Evolutionary conservation across 2,888 invertebrate species (phyloP).

Genomic region (Macaria notata): DNA sequence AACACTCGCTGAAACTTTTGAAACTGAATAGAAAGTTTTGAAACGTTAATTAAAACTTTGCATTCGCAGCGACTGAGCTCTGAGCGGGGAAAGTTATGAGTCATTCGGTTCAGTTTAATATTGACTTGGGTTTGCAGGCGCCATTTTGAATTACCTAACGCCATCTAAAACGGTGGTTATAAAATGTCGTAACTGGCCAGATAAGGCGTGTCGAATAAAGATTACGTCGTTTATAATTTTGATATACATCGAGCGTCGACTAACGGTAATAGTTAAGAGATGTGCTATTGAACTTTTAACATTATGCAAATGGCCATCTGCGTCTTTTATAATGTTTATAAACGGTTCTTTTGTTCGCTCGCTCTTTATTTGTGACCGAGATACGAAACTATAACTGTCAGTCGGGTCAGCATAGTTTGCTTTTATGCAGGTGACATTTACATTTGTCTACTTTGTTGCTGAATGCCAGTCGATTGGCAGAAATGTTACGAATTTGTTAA

Average conservation of each 20-base stretch:
- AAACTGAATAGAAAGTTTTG: constrained; percentile 63
- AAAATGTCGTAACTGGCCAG: constrained; percentile 27
- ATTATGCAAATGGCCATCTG: constrained; percentile 21
- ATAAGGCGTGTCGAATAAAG: constrained; percentile 27
- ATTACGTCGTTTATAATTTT: constrained; percentile 24
- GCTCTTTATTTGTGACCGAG: constrained; percentile 19
- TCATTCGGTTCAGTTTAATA: constrained; percentile 49
- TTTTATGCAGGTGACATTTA: constrained; percentile 18
- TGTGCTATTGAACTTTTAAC: constrained; percentile 29
- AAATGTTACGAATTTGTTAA: constrained; percentile 7
- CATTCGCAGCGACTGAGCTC: constrained; percentile 51
- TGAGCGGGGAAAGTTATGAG: constrained; percentile 48
- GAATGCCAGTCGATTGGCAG: constrained; percentile 2
- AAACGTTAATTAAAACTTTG: constrained; percentile 68
- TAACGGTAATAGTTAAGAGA: constrained; percentile 22
- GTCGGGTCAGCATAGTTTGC: constrained; percentile 15
- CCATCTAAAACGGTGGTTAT: constrained; percentile 39
- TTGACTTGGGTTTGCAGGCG: constrained; percentile 45
- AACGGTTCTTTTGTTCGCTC: constrained; percentile 16
- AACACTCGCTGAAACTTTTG: constrained; percentile 49
- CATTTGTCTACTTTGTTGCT: constrained; percentile 12
- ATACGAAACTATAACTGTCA: constrained; percentile 23
- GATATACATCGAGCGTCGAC: constrained; percentile 18
- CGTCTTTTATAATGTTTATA: constrained; percentile 23
- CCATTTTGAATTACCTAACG: constrained; percentile 40